phyloP scores from a whole-genome alignment of 2,888 invertebrate species.

The Watsonalla binaria region DNA sequence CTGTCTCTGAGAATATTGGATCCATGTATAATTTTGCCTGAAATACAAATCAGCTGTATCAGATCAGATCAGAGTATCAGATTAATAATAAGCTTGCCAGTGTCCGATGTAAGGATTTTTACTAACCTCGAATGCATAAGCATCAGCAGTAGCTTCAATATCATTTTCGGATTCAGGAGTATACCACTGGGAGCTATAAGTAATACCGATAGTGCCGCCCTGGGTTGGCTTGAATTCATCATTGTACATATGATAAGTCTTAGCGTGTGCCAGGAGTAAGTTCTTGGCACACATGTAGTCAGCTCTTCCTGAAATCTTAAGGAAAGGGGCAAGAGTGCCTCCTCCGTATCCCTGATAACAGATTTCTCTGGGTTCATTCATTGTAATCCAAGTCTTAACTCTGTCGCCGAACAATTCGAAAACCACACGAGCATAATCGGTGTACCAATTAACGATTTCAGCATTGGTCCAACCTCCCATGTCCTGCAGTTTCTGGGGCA shows the following conservation, averaged over 20 bases:
- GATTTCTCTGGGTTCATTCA: constrained; percentile 71
- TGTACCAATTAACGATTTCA: constrained; percentile 60
- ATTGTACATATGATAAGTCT: constrained; percentile 69
- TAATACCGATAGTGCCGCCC: constrained; percentile 28
- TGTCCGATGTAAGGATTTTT: background rate
- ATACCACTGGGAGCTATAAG: constrained; percentile 38
- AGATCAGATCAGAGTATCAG: too few relatives aligned
- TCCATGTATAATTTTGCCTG: constrained; percentile 78
- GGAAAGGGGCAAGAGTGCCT: constrained; percentile 33
- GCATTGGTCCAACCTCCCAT: constrained; percentile 74
- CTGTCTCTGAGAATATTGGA: constrained; percentile 78
- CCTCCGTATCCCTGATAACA: constrained; percentile 61
- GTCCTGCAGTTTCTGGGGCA: constrained; percentile 70
- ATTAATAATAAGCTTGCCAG: too few relatives aligned
- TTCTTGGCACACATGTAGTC: constrained; percentile 69
- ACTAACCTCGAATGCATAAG: constrained; percentile 66
- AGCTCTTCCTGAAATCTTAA: constrained; percentile 49
- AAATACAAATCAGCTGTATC: too few relatives aligned
- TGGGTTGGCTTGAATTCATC: constrained; percentile 51
- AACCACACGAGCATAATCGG: constrained; percentile 57
- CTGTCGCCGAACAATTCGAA: constrained; percentile 65
- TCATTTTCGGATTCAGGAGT: constrained; percentile 64
- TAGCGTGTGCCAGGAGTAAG: constrained; percentile 74
- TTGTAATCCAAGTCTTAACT: constrained; percentile 74
- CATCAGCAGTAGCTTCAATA: constrained; percentile 57